These are phyloP conservation scores for Rutpela maculata DNA, from an alignment of 2,888 invertebrate species.

Conservation along the genomic window DNA sequence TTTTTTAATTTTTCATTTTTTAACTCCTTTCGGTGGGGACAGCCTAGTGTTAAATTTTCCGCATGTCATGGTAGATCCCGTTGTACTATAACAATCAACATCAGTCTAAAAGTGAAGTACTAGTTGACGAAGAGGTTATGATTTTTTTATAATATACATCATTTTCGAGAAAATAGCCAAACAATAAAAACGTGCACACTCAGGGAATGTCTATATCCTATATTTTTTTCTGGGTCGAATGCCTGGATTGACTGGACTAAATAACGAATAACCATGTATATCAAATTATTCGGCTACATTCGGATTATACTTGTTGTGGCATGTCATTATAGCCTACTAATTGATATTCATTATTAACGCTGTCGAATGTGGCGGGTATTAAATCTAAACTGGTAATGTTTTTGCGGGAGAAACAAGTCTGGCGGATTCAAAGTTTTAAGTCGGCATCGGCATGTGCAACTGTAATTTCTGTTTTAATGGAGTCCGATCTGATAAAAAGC, in stretches of 20 bases:
- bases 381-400: slow-evolving; percentile 7
- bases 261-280: slow-evolving; percentile 11
- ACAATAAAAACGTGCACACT: too few species aligned
- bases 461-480: slow-evolving; percentile 12
- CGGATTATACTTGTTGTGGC: slow-evolving; percentile 4
- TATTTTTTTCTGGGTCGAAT: too few species aligned
- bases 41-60: too few species aligned
- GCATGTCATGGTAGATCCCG: too few species aligned
- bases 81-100: too few species aligned
- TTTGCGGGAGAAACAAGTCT: slow-evolving; percentile 11
- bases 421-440: neutral
- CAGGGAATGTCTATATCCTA: too few species aligned
- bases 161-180: too few species aligned
- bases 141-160: too few species aligned
- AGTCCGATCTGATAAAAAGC: slow-evolving; percentile 10
- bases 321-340: slow-evolving; percentile 16
- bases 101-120: too few species aligned
- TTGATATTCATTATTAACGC: slow-evolving; percentile 31
- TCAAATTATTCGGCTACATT: slow-evolving; percentile 4
- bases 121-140: too few species aligned
- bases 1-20: too few species aligned
- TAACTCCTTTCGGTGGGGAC: too few species aligned
- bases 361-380: neutral
- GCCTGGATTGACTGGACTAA: neutral
- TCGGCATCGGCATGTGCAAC: slow-evolving; percentile 7